Conservation (phyloP, 2,888 invertebrate species). For the Lithophane leautieri region DNA sequence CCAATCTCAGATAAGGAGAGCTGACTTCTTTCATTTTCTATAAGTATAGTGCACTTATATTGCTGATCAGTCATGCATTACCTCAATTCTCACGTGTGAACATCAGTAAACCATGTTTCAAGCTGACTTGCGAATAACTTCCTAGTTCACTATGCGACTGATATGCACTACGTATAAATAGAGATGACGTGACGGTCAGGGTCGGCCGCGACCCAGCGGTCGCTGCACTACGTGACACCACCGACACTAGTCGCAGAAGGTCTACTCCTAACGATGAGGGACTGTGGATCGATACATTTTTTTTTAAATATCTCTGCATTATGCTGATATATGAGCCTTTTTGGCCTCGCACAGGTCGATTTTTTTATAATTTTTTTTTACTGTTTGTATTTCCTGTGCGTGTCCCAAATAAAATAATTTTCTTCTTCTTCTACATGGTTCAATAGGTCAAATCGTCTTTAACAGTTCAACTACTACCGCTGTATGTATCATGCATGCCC, state of each 20-base stretch:
- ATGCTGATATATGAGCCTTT: too few relatives aligned
- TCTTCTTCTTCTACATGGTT: too few relatives aligned
- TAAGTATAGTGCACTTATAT: not conserved
- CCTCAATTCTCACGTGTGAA: not conserved
- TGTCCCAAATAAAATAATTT: too few relatives aligned
- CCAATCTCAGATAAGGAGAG: too few relatives aligned
- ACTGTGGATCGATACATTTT: not conserved
- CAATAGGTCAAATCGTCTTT: not conserved
- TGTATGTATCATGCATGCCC: not conserved
- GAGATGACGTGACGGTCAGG: conserved; percentile 79
- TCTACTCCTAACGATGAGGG: not conserved
- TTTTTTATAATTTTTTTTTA: too few relatives aligned
- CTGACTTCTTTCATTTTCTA: not conserved
- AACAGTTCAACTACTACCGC: not conserved
- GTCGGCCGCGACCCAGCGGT: conserved; percentile 76
- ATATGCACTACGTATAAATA: conserved; percentile 77
- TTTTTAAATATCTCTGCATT: too few relatives aligned
- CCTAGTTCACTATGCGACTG: conserved; percentile 54
- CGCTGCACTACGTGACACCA: conserved; percentile 70
- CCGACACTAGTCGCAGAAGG: conserved; percentile 41
- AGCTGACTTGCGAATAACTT: conserved; percentile 9
- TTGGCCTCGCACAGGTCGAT: too few relatives aligned
- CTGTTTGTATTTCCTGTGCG: too few relatives aligned
- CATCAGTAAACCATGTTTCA: not conserved
- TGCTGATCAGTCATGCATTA: not conserved